These are phyloP conservation scores for Megalonaias nervosa DNA, from an alignment of 1,140 invertebrate genomes.

Conservation along the genomic window DNA sequence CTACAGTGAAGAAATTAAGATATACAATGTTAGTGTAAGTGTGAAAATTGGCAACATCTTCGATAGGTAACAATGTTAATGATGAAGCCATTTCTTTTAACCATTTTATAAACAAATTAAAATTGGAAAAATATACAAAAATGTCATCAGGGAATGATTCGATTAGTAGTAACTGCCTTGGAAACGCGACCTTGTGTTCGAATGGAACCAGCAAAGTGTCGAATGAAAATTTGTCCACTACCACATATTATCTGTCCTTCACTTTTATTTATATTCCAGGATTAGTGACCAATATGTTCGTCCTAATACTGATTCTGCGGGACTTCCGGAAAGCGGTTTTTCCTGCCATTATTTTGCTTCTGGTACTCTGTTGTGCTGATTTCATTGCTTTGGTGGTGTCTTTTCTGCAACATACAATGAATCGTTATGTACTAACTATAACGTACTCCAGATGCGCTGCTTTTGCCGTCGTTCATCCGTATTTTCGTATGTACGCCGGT, in stretches of 20 bases:
- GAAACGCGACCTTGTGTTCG: too few relatives aligned
- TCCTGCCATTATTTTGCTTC: constrained; percentile 23
- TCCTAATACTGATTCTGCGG: constrained; percentile 19
- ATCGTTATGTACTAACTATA: neutral
- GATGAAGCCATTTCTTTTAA: too few relatives aligned
- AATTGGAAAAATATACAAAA: too few relatives aligned
- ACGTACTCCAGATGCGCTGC: constrained; percentile 14
- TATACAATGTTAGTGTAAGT: too few relatives aligned
- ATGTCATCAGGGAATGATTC: too few relatives aligned
- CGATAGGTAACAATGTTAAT: too few relatives aligned
- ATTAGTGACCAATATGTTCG: constrained; percentile 20
- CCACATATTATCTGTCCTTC: constrained; percentile 16
- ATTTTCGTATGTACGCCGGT: constrained; percentile 16
- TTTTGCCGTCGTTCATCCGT: constrained; percentile 6
- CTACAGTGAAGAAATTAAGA: too few relatives aligned
- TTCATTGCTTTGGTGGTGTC: constrained; percentile 19
- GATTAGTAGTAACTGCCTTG: too few relatives aligned
- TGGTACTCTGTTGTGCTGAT: constrained; percentile 22
- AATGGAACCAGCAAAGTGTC: too few relatives aligned
- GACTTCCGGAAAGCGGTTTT: constrained; percentile 31
- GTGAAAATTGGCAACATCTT: too few relatives aligned
- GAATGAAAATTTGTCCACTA: too few relatives aligned
- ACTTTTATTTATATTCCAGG: constrained; percentile 18
- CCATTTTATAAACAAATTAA: too few relatives aligned
- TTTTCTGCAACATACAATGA: constrained; percentile 2